Evolutionary conservation across 2,113 vertebrate species (phyloP), one percentile per base, ranked within the genome.

Genomic region (Aleadryas rufinucha): DNA sequence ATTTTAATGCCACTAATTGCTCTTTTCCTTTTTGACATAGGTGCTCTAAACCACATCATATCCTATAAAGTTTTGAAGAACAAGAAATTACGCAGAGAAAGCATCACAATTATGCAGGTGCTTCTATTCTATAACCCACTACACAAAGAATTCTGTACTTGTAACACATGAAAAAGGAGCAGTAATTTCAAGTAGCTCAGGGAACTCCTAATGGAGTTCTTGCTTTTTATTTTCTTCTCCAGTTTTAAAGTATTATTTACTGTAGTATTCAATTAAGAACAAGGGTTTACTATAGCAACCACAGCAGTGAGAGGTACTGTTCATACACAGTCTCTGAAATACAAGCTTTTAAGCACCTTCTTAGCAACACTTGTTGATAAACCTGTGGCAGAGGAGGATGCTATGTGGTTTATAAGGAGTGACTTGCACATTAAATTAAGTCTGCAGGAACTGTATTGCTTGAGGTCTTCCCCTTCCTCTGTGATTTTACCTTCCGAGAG

Each of bases 201-300:
- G 72, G 79, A 95, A 89, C 72, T 95, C 93, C 52, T 94, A 88
- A 69, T 84, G 45, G 64, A 84, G 49, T 79, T 92, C 33, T 53
- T 89, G 54, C 86, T 87, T 85, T 97, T 92, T 91, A 87, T 94
- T 90, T 93, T 80, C 59, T 57, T 90, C 87, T 93, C 71, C 81
- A 82, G 60, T 89, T 96, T 94, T 91, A 87, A 97, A 98, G 96
- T 96, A 97, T 97, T 97, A 97, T 98, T 98, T 97, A 96, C 86
- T 97, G 84, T 87, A 89, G 89, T 80, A 93, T 96, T 97, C 96
- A 97, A 97, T 97, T 95, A 95, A 97, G 94, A 97, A 95, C 84
- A 96, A 97, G 94, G 26, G 61, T 93, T 97, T 28, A 26, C 97
- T 97, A 97, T 97, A 97, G 97, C 96, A 97, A 97, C 97, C 72